These are phyloP conservation scores for Pholis gunnellus DNA, from an alignment of 2,113 vertebrate genomes.

Conservation along the genomic window DNA sequence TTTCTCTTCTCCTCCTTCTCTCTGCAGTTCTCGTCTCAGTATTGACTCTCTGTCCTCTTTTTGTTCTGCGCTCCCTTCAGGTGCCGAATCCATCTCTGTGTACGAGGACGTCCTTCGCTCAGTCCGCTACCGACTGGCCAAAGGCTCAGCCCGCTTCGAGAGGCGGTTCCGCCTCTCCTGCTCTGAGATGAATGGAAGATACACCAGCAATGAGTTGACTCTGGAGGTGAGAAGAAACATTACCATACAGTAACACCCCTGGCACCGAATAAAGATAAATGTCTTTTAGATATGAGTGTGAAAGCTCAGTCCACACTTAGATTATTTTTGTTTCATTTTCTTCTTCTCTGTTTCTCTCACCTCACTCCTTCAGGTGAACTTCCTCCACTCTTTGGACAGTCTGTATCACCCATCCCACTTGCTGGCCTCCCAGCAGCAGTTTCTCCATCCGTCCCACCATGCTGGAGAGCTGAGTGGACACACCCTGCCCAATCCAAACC, in stretches of 20 bases:
- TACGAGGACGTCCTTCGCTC: slow-evolving; percentile 95
- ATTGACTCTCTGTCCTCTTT: slow-evolving; percentile 21
- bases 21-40: slow-evolving; percentile 2
- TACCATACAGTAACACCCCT: slow-evolving; percentile 1
- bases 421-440: slow-evolving; percentile 95
- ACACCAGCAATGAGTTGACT: slow-evolving; percentile 96
- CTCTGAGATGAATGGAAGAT: slow-evolving; percentile 98
- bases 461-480: slow-evolving; percentile 94
- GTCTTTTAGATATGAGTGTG: neutral
- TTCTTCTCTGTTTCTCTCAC: slow-evolving; percentile 17
- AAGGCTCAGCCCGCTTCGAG: slow-evolving; percentile 91
- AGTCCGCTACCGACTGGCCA: slow-evolving; percentile 89
- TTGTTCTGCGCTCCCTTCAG: slow-evolving; percentile 67
- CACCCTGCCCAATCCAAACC: slow-evolving; percentile 90
- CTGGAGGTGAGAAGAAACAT: slow-evolving; percentile 88
- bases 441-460: slow-evolving; percentile 91
- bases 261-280: neutral
- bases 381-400: slow-evolving; percentile 92
- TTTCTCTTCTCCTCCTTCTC: neutral
- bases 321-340: neutral
- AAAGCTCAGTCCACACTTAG: neutral
- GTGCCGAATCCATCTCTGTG: slow-evolving; percentile 96
- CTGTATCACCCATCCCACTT: slow-evolving; percentile 93
- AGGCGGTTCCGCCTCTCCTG: slow-evolving; percentile 96
- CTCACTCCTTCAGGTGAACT: slow-evolving; percentile 86